Evolutionary conservation across 2,113 vertebrate species (phyloP).

Genomic region (Elaphurus davidianus): DNA sequence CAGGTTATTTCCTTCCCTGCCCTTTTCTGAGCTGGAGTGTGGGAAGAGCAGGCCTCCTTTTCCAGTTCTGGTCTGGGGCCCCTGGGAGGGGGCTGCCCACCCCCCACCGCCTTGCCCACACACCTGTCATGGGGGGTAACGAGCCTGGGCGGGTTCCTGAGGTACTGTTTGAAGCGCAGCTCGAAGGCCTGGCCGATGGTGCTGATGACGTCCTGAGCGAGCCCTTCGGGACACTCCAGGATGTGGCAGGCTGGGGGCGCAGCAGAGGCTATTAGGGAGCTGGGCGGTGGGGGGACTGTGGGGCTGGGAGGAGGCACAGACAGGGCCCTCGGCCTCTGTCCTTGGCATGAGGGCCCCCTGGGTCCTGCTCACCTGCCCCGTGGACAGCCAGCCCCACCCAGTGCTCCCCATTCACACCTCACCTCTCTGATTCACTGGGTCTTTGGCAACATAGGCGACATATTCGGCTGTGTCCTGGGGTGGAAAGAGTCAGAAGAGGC

Average conservation of each 20-base stretch:
- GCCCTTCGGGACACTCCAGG: slow-evolving; percentile 95
- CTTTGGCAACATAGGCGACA: slow-evolving; percentile 96
- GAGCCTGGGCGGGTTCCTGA: slow-evolving; percentile 97
- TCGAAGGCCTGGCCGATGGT: slow-evolving; percentile 98
- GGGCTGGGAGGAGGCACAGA: background rate
- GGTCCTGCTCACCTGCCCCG: background rate
- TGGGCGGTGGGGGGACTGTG: background rate
- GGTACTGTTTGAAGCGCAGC: slow-evolving; percentile 98
- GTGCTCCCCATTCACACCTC: slow-evolving; percentile 48
- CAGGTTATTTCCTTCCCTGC: background rate
- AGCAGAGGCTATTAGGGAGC: background rate
- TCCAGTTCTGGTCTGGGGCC: background rate
- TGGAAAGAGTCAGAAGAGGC: background rate
- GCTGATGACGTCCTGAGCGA: slow-evolving; percentile 99
- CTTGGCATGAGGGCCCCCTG: background rate
- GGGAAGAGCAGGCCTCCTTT: background rate
- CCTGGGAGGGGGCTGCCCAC: background rate
- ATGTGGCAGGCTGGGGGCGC: slow-evolving; percentile 92
- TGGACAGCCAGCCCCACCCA: background rate
- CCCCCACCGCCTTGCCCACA: background rate
- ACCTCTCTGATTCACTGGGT: slow-evolving; percentile 99
- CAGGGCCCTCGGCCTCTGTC: background rate
- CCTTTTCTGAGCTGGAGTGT: background rate
- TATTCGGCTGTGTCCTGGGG: slow-evolving; percentile 86
- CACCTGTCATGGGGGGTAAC: slow-evolving; percentile 98